Evolutionary conservation across 2,113 vertebrate species (phyloP).

Genomic region (Stigmatopora argus): DNA sequence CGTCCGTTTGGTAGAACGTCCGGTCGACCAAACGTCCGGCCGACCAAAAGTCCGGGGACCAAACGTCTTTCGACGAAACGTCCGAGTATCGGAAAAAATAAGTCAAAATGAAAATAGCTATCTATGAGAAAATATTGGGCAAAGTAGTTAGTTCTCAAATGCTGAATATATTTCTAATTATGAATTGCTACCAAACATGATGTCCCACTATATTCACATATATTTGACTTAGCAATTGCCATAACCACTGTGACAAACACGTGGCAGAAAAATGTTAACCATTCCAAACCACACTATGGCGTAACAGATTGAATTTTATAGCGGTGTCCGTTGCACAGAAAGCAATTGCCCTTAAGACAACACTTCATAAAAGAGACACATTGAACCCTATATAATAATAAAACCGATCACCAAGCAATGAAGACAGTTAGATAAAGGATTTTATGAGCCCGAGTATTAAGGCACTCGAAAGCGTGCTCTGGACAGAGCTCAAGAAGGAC

Average conservation of each 20-base stretch:
- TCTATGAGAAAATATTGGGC: no score
- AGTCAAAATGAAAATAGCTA: no score
- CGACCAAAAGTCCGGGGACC: no score
- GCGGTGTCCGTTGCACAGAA: conserved; percentile 8
- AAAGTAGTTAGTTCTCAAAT: no score
- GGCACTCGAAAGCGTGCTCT: conserved; percentile 40
- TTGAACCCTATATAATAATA: conserved; percentile 27
- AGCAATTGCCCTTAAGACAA: conserved; percentile 38
- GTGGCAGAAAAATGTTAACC: neutral
- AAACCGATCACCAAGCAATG: conserved; percentile 38
- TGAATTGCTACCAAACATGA: neutral
- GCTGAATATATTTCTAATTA: neutral
- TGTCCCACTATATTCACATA: neutral
- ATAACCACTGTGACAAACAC: neutral
- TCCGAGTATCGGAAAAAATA: no score
- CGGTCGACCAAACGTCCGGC: no score
- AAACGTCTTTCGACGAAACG: no score
- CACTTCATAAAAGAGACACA: conserved; percentile 15
- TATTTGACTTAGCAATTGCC: neutral
- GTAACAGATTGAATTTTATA: neutral
- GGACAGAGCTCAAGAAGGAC: conserved; percentile 43
- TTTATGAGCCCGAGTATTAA: conserved; percentile 45
- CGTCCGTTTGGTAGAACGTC: no score
- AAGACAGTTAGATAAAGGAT: conserved; percentile 38
- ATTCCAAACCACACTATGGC: neutral